These are phyloP conservation scores for Elephas maximus DNA, from an alignment of 2,113 vertebrate genomes.

Conservation along the genomic window DNA sequence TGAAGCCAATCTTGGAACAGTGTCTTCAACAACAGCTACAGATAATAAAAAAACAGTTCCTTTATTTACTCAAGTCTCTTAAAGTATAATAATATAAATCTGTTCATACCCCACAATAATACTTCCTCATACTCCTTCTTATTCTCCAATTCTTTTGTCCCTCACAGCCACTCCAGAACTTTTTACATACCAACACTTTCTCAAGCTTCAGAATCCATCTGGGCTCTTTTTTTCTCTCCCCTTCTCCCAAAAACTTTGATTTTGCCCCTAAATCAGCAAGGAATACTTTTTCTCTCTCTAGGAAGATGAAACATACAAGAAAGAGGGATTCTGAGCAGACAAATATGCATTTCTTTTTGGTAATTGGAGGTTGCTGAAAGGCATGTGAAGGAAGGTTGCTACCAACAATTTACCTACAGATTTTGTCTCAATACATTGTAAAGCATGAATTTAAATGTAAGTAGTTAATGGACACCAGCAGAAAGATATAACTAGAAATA, in stretches of 20 bases:
- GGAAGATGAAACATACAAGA: background rate
- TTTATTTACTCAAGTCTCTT: conserved; percentile 23
- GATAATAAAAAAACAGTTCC: conserved; percentile 28
- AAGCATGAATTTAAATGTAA: conserved; percentile 21
- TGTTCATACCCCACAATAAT: conserved; percentile 42
- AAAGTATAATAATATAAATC: conserved; percentile 22
- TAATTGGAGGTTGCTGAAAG: background rate
- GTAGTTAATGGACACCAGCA: background rate
- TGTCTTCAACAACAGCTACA: conserved; percentile 31
- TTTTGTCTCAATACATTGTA: conserved; percentile 19
- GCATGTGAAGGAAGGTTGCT: background rate
- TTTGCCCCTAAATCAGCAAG: background rate
- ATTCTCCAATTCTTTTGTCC: conserved; percentile 48
- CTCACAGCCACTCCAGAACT: conserved; percentile 23
- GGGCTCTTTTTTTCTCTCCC: background rate
- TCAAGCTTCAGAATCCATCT: conserved; percentile 57
- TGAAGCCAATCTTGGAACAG: background rate
- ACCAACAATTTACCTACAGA: background rate
- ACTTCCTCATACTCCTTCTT: conserved; percentile 13
- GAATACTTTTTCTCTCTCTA: background rate
- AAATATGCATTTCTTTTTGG: conserved; percentile 20
- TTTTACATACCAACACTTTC: conserved; percentile 54
- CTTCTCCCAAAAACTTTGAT: conserved; percentile 32
- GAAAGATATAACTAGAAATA: conserved; percentile 59
- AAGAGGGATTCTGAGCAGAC: background rate